Conservation (phyloP, 2,888 invertebrate species). For the Steromphala cineraria region DNA sequence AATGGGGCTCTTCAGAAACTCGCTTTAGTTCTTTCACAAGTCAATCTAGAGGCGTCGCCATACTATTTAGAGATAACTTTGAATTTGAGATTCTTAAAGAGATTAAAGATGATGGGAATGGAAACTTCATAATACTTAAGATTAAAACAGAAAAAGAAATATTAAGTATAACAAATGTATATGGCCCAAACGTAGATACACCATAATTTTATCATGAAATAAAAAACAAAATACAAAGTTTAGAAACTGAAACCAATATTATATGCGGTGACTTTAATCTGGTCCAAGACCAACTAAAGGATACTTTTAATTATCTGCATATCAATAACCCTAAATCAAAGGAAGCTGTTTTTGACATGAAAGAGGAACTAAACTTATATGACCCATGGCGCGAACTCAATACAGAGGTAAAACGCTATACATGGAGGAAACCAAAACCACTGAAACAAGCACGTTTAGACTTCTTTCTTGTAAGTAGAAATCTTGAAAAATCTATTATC, state of each 20-base stretch:
- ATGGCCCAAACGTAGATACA: not conserved
- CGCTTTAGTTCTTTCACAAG: no score
- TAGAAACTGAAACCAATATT: not conserved
- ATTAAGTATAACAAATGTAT: not conserved
- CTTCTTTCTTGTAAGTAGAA: no score
- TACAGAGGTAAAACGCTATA: not conserved
- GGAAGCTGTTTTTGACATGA: not conserved
- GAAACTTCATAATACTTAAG: no score
- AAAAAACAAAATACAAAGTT: not conserved
- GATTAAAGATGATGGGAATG: no score
- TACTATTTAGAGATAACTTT: no score
- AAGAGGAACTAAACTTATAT: not conserved
- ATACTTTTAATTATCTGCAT: not conserved
- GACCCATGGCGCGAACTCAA: not conserved
- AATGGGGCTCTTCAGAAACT: no score
- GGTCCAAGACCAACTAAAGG: not conserved
- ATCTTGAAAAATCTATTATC: no score
- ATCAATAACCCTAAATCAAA: not conserved
- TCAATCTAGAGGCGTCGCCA: no score
- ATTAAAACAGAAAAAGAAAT: no score
- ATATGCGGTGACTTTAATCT: slow-evolving; percentile 1
- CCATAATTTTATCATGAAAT: not conserved
- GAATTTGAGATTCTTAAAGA: no score
- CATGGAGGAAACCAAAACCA: no score
- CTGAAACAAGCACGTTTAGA: no score